Evolutionary conservation across 2,113 vertebrate genomes (phyloP), one percentile per base, ranked within the genome.

Genomic region (Mus spicilegus): DNA sequence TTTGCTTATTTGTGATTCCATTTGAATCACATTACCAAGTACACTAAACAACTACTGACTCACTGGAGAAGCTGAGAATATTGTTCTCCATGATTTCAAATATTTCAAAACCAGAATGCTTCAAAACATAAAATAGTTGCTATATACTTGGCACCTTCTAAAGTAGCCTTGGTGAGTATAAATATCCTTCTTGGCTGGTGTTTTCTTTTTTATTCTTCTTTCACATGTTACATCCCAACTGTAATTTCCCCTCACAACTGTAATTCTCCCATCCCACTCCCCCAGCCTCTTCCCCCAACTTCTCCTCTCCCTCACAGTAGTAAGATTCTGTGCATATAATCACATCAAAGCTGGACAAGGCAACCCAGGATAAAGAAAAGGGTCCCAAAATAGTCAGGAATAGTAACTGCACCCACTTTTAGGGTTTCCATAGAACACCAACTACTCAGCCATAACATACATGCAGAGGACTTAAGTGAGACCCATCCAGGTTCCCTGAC

Each of bases 21-120:
- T 22, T 11, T 89, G 58, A 70, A 49, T 46, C 69, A 39, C 73
- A 65, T 10, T 6, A 20, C 86, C 22, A 63, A 89, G 13, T 22
- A 85, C 33, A n/a, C 58, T n/a, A 86, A 93, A 81, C 5, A 22
- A 70, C 22, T 13, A 0, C 36, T 89, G 24, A 33, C 67, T 76
- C 88, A 89, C 58, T 63, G 75, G 69, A 87, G 26, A 76, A 92
- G 46, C n/a, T 94, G 33, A 90, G 17, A 46, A 87, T 26, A 30
- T 69, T 54, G 80, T 42, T 70, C 65, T 94, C 51, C 26, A 88
- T 9, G 7, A 72, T 93, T 49, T 63, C 69, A 33, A 67, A 85
- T 39, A 63, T 56, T 80, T 24, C 67, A 28, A 80, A 96, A 93
- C 14, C 72, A 61, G 33, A 36, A 70, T 84, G 20, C 80, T 11